Conservation (phyloP, 2,113 vertebrate species). For the Narcine bancroftii region DNA sequence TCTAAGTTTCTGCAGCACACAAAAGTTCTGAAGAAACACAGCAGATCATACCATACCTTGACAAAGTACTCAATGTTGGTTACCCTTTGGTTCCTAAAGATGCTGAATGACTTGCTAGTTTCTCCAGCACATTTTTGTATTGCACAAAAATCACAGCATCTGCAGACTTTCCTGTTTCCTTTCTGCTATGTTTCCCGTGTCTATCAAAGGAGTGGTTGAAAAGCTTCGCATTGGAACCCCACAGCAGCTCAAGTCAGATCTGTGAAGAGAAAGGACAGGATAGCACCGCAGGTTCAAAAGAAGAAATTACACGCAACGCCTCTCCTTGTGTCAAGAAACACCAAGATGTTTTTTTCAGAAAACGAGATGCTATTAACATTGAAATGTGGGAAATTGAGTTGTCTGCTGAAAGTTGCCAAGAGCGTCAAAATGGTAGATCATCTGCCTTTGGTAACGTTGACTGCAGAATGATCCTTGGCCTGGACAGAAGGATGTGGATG, state of each 20-base stretch:
- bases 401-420: not conserved
- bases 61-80: no score
- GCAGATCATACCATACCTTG: no score
- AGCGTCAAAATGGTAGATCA: not conserved
- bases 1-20: no score
- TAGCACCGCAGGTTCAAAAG: not conserved
- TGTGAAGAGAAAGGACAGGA: not conserved
- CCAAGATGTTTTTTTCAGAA: not conserved
- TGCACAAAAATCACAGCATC: no score
- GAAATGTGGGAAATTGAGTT: not conserved
- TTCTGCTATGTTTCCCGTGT: no score
- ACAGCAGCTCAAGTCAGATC: not conserved
- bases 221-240: no score
- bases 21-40: no score
- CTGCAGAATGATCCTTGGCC: not conserved
- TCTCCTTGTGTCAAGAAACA: not conserved
- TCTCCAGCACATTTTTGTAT: no score
- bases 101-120: no score
- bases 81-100: no score
- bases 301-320: not conserved
- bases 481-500: not conserved
- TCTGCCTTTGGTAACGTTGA: not conserved
- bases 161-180: no score
- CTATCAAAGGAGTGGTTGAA: no score
- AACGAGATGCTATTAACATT: not conserved